Conservation (phyloP, 2,888 invertebrate genomes). For the Napeogenes inachia region DNA sequence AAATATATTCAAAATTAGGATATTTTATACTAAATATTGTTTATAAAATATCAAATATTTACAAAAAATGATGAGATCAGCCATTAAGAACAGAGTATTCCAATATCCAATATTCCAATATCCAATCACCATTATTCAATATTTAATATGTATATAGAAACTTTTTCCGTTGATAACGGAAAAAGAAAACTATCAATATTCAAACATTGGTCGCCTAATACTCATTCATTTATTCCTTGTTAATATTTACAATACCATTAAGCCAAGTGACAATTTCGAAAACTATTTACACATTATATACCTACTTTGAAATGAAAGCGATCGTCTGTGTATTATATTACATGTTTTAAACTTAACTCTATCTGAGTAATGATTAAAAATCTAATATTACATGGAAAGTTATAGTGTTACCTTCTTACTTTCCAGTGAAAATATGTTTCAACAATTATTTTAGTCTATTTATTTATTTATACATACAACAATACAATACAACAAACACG, state of each 20-base stretch:
- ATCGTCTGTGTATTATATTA: constrained; percentile 4
- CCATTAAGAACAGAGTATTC: too few relatives aligned
- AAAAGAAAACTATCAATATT: neutral
- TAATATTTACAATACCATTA: constrained; percentile 9
- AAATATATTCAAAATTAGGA: too few relatives aligned
- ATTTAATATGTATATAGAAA: neutral
- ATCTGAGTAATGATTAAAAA: constrained; percentile 5
- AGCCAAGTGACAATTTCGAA: constrained; percentile 21
- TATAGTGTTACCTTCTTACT: constrained; percentile 7
- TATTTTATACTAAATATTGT: too few relatives aligned
- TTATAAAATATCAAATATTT: too few relatives aligned
- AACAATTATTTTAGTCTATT: too few relatives aligned
- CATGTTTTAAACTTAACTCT: neutral
- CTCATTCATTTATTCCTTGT: neutral
- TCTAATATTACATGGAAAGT: constrained; percentile 20
- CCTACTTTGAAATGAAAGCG: constrained; percentile 19
- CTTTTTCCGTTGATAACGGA: neutral
- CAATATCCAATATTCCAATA: neutral
- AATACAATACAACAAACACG: neutral
- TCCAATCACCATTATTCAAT: neutral
- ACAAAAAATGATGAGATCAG: too few relatives aligned
- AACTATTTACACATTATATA: constrained; percentile 20
- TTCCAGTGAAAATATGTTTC: neutral
- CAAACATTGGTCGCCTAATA: neutral
- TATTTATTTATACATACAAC: too few relatives aligned